Percentiles rank a stretch among this genome's conserved stretches.
phyloP scores from a whole-genome alignment of 2,797 vertebrate genomes.

The Garrulus glandarius region DNA sequence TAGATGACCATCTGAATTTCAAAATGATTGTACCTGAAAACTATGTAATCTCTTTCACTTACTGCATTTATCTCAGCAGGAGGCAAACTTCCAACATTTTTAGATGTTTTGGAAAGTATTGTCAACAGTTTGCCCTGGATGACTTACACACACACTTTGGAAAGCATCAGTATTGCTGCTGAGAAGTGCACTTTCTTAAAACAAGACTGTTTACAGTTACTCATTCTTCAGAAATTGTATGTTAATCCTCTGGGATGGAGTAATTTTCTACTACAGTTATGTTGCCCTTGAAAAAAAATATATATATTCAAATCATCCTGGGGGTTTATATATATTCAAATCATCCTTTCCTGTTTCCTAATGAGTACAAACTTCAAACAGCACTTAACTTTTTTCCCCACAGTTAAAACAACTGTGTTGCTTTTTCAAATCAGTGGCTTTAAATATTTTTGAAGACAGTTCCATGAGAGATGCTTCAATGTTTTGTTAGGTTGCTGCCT shows the following conservation, averaged over 20 bases:
- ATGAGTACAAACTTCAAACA: background rate
- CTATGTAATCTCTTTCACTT: background rate
- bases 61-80: background rate
- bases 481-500: slow-evolving; percentile 4
- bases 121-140: background rate
- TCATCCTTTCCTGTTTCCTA: background rate
- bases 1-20: background rate
- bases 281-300: background rate
- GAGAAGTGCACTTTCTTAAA: background rate
- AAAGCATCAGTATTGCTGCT: background rate
- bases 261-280: background rate
- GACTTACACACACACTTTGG: background rate
- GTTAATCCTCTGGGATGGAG: background rate
- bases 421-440: background rate
- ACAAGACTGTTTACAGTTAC: background rate
- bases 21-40: background rate
- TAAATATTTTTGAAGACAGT: background rate
- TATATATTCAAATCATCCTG: background rate
- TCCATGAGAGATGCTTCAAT: background rate
- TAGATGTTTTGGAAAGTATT: background rate
- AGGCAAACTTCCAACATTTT: background rate
- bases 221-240: background rate
- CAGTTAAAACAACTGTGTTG: background rate
- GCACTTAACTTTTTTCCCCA: background rate
- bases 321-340: background rate